phyloP scores from a whole-genome alignment of 2,797 vertebrate genomes.

The Pygocentrus nattereri region DNA sequence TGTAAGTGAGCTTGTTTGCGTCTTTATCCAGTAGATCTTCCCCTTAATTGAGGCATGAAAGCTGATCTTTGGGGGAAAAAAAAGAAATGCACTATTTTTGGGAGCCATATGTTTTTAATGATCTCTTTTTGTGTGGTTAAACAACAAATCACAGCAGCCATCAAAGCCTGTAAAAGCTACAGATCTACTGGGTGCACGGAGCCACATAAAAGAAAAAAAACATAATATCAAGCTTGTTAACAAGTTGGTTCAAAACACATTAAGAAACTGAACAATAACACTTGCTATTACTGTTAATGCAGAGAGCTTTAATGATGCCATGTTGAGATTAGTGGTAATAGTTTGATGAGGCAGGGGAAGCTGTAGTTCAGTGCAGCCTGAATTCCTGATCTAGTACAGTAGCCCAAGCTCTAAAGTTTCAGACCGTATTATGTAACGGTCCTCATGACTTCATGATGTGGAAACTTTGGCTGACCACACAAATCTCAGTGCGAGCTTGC shows the following conservation, averaged over 20 bases:
- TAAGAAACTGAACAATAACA: neutral
- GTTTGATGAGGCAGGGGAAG: conserved; percentile 41
- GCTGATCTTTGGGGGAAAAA: neutral
- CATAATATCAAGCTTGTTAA: conserved; percentile 25
- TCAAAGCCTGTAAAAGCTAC: conserved; percentile 19
- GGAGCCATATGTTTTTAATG: conserved; percentile 70
- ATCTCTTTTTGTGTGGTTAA: conserved; percentile 71
- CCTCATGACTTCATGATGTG: conserved; percentile 70
- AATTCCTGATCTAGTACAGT: conserved; percentile 49
- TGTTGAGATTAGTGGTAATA: conserved; percentile 32
- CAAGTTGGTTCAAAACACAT: conserved; percentile 17
- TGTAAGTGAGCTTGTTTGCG: neutral
- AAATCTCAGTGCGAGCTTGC: conserved; percentile 41
- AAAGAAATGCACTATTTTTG: conserved; percentile 48
- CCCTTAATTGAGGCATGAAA: neutral
- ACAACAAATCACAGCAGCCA: conserved; percentile 66
- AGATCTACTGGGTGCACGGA: neutral
- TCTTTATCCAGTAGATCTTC: neutral
- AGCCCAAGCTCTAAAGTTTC: conserved; percentile 57
- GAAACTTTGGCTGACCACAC: conserved; percentile 67
- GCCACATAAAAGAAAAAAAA: conserved; percentile 8
- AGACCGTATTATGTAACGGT: conserved; percentile 66
- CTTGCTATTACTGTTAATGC: neutral
- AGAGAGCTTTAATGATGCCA: neutral
- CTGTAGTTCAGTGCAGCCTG: conserved; percentile 23